Base-by-base conservation (phyloP, 2,888 invertebrate species). In the Brachynemurus nebulosus region DNA sequence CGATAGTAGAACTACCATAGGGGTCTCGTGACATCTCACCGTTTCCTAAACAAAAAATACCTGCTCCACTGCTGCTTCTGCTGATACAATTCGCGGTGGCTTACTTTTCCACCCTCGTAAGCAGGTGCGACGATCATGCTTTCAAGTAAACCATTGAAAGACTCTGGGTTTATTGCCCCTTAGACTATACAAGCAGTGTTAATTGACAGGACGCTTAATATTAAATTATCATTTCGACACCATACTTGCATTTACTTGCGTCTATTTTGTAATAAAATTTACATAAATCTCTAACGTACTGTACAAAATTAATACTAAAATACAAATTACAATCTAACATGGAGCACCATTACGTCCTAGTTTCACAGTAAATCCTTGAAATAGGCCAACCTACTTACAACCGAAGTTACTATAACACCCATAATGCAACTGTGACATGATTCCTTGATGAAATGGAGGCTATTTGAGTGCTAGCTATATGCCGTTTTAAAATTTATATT, bases 21-120 rank as follows among this genome's bases (percentile, higher is more conserved):
- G 72, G 71, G 65, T 75, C 74, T 56, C 74, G 69, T 59, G 74
- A 75, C 75, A 73, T 73, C 59, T 65, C 65, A 40, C 40, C 40
- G 40, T 27, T 27, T 27, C 18, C 25, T 40, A 8, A 25, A n/a
- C 23, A 17, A 23, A n/a, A 40, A 3, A 27, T 8, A 36, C 17
- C n/a, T 27, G 25, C 25, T 14, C 40, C 20, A 20, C 36, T 16
- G 3, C 36, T 16, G 16, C 36, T 18, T 4, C 37, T 37, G 16
- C 37, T 37, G 37, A 18, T 18, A 20, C 37, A 27, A 40, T 40
- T 40, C 40, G 14, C 40, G 40, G 40, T 40, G 40, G 40, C 40
- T 23, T 11, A 14, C 27, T 16, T 27, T 25, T 27, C 40, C 40
- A 40, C 40, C 40, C 40, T 25, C 14, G n/a, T 27, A 14, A n/a